Evolutionary conservation across 2,113 vertebrate species (phyloP).

Genomic region (Anas platyrhynchos): DNA sequence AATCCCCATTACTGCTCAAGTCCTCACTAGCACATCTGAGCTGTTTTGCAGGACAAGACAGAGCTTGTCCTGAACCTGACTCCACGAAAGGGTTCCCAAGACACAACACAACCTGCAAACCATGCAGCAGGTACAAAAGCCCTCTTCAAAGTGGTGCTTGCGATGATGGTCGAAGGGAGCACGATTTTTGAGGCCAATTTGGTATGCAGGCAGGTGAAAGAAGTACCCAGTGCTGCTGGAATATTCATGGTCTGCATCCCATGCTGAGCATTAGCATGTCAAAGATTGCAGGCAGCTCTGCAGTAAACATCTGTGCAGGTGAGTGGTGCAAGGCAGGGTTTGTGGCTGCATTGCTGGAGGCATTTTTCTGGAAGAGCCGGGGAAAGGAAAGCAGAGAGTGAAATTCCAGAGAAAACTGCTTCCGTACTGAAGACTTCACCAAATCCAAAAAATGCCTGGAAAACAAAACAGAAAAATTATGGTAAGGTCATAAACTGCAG

Average conservation of each 20-base stretch:
- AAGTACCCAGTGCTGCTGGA: background rate
- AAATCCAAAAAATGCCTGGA: background rate
- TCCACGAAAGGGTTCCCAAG: background rate
- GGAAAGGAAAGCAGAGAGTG: background rate
- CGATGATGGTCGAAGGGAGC: background rate
- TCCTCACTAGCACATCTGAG: background rate
- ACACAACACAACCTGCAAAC: background rate
- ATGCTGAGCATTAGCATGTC: background rate
- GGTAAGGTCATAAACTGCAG: background rate
- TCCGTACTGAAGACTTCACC: background rate
- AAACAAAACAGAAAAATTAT: background rate
- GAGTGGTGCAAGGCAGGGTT: background rate
- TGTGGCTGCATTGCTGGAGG: background rate
- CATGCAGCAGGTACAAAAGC: background rate
- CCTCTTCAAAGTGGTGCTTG: background rate
- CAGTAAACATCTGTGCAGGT: background rate
- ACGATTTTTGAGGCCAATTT: background rate
- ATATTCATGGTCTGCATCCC: background rate
- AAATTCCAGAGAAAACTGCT: background rate
- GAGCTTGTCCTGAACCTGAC: background rate
- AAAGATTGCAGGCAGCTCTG: background rate
- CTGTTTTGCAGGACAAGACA: slow-evolving; percentile 6
- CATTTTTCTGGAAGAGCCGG: background rate
- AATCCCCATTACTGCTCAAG: background rate
- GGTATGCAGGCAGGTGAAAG: background rate